A percentile compares a stretch with the other conserved stretches of the same genome.
These are phyloP conservation scores for Chorisops tibialis DNA, from an alignment of 2,888 invertebrate genomes.

Conservation along the genomic window DNA sequence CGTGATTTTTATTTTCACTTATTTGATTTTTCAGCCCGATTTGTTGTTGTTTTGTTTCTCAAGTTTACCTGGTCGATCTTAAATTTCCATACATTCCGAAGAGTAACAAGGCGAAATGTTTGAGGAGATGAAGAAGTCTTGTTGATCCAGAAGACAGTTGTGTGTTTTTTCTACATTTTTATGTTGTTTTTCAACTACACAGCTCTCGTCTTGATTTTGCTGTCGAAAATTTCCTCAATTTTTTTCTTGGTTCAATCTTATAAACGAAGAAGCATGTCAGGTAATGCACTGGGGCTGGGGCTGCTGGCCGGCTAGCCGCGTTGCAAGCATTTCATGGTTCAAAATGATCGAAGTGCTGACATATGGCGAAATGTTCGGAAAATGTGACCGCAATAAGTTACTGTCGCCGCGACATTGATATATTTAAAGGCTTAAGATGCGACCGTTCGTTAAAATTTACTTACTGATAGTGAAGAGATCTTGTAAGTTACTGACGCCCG, in stretches of 20 bases:
- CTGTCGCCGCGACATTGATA: slow-evolving; percentile 8
- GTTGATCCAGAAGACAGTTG: no score
- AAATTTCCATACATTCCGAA: slow-evolving; percentile 23
- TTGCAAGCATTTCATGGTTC: not conserved
- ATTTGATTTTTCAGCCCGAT: not conserved
- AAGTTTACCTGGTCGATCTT: slow-evolving; percentile 4
- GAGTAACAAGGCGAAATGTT: slow-evolving; percentile 19
- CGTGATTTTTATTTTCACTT: slow-evolving; percentile 6
- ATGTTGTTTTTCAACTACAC: no score
- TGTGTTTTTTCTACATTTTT: no score
- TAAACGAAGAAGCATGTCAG: no score
- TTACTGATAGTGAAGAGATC: no score
- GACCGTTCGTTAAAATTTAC: no score
- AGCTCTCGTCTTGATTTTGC: no score
- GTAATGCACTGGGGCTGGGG: not conserved
- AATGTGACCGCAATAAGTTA: slow-evolving; percentile 1
- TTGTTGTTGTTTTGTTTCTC: slow-evolving; percentile 17
- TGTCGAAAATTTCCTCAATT: no score
- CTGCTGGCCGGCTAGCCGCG: not conserved
- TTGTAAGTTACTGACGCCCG: no score
- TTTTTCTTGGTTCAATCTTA: no score
- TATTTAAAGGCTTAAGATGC: not conserved
- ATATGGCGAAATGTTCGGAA: slow-evolving; percentile 7
- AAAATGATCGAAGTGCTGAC: slow-evolving; percentile 15
- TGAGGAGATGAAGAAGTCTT: no score